phyloP scores from a whole-genome alignment of 2,113 vertebrate genomes.

The Dunckerocampus dactyliophorus region DNA sequence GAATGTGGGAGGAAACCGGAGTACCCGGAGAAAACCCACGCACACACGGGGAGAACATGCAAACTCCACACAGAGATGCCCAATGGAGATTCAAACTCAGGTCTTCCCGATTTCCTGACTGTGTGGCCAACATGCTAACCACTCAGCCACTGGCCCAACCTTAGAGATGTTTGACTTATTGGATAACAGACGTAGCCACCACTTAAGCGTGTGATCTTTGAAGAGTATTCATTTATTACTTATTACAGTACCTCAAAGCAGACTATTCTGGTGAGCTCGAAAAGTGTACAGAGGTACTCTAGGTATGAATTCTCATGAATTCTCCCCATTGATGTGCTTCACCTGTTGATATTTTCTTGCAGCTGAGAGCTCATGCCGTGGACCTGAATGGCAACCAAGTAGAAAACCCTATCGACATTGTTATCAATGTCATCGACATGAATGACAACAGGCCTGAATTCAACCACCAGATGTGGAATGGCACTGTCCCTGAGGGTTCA shows the following conservation, averaged over 20 bases:
- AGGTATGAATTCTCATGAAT: too few relatives aligned
- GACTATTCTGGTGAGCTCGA: neutral
- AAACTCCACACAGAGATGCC: too few relatives aligned
- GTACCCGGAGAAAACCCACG: too few relatives aligned
- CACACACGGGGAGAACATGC: too few relatives aligned
- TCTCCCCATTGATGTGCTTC: neutral
- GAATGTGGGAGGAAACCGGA: too few relatives aligned
- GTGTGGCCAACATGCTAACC: too few relatives aligned
- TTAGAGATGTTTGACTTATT: neutral
- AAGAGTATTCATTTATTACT: neutral
- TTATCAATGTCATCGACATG: conserved; percentile 99
- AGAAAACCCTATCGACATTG: conserved; percentile 96
- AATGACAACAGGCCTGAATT: conserved; percentile 98
- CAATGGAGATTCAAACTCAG: too few relatives aligned
- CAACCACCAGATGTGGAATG: conserved; percentile 94
- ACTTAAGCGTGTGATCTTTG: neutral
- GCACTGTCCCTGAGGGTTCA: conserved; percentile 92
- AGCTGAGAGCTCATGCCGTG: conserved; percentile 95
- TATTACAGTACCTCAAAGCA: neutral
- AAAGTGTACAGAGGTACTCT: neutral
- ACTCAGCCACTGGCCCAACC: too few relatives aligned
- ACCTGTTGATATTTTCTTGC: conserved; percentile 15
- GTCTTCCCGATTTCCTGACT: too few relatives aligned
- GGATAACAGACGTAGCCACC: neutral
- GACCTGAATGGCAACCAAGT: conserved; percentile 99